Percentiles rank a stretch among this genome's conserved stretches.
These are phyloP conservation scores for Euphonia xanthogaster DNA, from an alignment of 2,797 vertebrate genomes.

Conservation along the genomic window DNA sequence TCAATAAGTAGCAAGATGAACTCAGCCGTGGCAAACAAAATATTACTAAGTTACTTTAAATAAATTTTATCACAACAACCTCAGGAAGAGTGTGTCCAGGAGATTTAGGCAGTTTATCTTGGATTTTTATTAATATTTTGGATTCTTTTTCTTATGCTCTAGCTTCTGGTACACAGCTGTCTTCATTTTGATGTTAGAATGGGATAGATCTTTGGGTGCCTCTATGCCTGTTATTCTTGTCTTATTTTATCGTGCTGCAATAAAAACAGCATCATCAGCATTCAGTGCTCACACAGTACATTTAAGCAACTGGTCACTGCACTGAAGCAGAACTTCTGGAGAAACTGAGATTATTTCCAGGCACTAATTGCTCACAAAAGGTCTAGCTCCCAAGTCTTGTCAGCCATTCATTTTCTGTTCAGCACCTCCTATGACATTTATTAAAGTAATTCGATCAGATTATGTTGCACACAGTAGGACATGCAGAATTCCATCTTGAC, in stretches of 20 bases:
- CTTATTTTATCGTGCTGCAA: not conserved
- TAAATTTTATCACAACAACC: constrained; percentile 46
- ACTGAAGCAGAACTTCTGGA: not conserved
- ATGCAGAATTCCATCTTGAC: not conserved
- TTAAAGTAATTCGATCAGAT: not conserved
- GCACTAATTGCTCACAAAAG: not conserved
- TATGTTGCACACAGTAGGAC: not conserved
- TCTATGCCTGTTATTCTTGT: not conserved
- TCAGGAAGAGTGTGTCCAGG: not conserved
- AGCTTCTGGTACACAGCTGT: not conserved
- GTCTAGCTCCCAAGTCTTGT: not conserved
- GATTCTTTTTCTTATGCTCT: not conserved
- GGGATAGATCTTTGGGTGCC: not conserved
- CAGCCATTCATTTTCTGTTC: not conserved
- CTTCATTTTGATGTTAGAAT: not conserved
- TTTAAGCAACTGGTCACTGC: not conserved
- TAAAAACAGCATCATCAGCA: not conserved
- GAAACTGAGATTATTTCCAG: not conserved
- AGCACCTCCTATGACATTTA: not conserved
- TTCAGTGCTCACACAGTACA: not conserved
- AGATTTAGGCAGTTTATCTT: constrained; percentile 9
- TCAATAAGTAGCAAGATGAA: constrained; percentile 42
- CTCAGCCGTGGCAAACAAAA: constrained; percentile 42
- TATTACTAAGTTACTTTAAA: constrained; percentile 53
- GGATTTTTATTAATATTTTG: constrained; percentile 45